Conservation (phyloP, 2,797 vertebrate species). For the Sandelia bainsii region DNA sequence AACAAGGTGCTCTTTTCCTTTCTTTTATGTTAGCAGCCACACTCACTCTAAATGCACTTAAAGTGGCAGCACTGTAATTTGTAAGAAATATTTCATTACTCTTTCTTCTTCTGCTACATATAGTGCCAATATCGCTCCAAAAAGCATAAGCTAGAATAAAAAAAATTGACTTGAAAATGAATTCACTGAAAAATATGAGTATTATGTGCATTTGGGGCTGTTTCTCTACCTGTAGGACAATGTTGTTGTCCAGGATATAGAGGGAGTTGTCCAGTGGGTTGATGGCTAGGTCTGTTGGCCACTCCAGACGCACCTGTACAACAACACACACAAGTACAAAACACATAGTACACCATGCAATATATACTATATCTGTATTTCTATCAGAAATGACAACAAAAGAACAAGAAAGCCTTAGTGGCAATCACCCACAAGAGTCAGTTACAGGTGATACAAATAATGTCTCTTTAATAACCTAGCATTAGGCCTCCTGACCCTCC, state of each 20-base stretch:
- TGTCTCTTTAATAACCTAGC: slow-evolving; percentile 78
- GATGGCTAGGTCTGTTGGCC: slow-evolving; percentile 95
- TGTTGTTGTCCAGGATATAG: slow-evolving; percentile 98
- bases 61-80: slow-evolving; percentile 52
- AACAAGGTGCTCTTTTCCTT: slow-evolving; percentile 39
- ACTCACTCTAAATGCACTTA: slow-evolving; percentile 33
- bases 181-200: neutral
- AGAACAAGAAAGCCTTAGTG: slow-evolving; percentile 24
- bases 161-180: slow-evolving; percentile 1
- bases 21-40: slow-evolving; percentile 45
- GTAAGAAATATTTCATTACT: slow-evolving; percentile 32
- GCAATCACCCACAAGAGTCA: slow-evolving; percentile 40
- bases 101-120: slow-evolving; percentile 4
- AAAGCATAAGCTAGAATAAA: neutral
- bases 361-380: slow-evolving; percentile 13
- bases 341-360: neutral
- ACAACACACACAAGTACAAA: slow-evolving; percentile 14
- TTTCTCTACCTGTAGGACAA: slow-evolving; percentile 85
- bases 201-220: neutral
- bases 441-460: slow-evolving; percentile 71
- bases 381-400: slow-evolving; percentile 28
- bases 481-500: slow-evolving; percentile 74
- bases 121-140: neutral
- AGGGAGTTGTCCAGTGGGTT: slow-evolving; percentile 97
- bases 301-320: slow-evolving; percentile 92